Evolutionary conservation across 2,113 vertebrate species (phyloP).

Genomic region (Upupa epops): DNA sequence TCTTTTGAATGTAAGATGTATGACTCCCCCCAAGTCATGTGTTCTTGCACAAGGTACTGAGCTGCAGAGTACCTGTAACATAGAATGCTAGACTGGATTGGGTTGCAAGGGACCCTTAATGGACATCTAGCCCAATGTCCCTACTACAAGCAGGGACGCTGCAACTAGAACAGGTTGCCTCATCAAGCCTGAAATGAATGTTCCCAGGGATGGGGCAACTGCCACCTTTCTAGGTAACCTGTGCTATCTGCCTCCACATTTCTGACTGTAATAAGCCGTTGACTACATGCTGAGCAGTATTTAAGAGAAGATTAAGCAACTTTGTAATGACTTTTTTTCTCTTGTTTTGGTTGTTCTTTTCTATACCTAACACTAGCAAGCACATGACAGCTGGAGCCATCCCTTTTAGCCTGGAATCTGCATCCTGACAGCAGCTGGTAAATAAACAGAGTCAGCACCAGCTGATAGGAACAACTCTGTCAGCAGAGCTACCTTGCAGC

Average conservation of each 20-base stretch:
- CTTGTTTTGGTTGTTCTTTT: neutral
- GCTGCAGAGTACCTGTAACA: neutral
- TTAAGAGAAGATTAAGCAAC: neutral
- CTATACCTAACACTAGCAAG: neutral
- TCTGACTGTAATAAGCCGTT: neutral
- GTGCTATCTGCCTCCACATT: neutral
- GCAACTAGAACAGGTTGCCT: no score
- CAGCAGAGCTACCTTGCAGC: slow-evolving; percentile 14
- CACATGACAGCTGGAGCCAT: neutral
- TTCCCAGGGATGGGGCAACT: no score
- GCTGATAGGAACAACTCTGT: neutral
- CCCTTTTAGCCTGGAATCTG: neutral
- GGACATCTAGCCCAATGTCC: no score
- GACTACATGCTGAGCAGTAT: neutral
- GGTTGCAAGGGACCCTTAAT: no score
- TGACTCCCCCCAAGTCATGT: neutral
- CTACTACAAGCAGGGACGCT: no score
- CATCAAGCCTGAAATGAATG: no score
- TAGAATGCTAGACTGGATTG: no score
- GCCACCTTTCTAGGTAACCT: no score
- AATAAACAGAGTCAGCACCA: neutral
- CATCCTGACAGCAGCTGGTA: neutral
- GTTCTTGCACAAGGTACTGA: neutral
- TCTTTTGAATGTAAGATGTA: no score
- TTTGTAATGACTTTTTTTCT: neutral